phyloP scores from a whole-genome alignment of 2,113 vertebrate species.

The Podarcis muralis region DNA sequence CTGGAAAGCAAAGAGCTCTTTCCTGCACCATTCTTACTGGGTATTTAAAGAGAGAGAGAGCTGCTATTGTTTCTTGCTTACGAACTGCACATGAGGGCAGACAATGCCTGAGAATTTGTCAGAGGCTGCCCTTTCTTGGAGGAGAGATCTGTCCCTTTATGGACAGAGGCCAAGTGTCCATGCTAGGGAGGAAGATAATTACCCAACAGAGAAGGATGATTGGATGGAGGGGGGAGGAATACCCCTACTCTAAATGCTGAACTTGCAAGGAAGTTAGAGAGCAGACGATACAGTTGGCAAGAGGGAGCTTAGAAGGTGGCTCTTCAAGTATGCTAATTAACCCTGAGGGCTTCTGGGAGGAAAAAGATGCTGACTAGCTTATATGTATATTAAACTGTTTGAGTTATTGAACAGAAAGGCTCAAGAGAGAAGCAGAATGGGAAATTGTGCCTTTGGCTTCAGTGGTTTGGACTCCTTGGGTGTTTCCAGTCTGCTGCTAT shows the following conservation, averaged over 20 bases:
- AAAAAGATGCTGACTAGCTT: constrained; percentile 32
- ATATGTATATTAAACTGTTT: constrained; percentile 20
- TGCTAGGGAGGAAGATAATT: constrained; percentile 28
- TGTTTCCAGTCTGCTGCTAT: too few relatives aligned
- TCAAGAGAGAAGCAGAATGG: not conserved
- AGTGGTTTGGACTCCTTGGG: not conserved
- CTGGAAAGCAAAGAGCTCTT: constrained; percentile 22
- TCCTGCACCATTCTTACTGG: not conserved
- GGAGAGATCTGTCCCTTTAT: constrained; percentile 19
- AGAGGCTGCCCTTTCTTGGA: not conserved
- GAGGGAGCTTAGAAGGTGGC: constrained; percentile 14
- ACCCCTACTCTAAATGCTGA: constrained; percentile 14
- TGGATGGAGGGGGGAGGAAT: not conserved
- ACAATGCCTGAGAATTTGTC: not conserved
- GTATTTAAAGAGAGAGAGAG: not conserved
- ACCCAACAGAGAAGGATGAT: not conserved
- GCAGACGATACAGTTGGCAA: constrained; percentile 9
- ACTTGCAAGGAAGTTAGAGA: constrained; percentile 26
- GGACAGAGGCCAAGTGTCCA: constrained; percentile 9
- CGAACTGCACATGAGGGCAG: not conserved
- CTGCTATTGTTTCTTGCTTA: not conserved
- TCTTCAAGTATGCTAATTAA: constrained; percentile 40
- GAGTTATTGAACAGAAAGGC: constrained; percentile 20
- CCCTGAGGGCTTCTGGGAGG: constrained; percentile 24
- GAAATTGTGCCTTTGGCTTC: not conserved